Conservation (phyloP, 2,888 invertebrate genomes). For the Chaitophorus viminalis region DNA sequence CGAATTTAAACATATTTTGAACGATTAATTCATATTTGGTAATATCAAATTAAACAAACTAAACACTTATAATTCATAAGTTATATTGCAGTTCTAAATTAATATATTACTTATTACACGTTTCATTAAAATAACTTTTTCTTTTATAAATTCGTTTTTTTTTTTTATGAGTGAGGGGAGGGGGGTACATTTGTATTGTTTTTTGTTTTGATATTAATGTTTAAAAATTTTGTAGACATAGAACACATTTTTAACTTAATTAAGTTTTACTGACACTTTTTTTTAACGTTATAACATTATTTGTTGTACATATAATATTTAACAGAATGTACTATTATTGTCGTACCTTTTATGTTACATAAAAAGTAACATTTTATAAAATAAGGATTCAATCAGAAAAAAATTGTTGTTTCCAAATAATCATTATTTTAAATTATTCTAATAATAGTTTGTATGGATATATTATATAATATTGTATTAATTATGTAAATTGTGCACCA, state of each 20-base stretch:
- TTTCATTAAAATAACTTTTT: neutral
- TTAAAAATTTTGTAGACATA: neutral
- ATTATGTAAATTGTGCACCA: conserved; percentile 13
- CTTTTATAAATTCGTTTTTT: neutral
- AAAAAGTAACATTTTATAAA: neutral
- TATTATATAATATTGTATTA: conserved; percentile 5
- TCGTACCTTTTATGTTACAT: neutral
- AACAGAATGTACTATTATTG: neutral
- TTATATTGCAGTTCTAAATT: neutral
- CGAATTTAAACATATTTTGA: no score
- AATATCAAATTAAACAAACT: neutral
- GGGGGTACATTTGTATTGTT: neutral
- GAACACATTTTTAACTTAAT: neutral
- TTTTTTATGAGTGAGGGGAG: neutral
- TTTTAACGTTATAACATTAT: neutral
- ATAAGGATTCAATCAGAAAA: neutral
- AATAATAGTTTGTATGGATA: neutral
- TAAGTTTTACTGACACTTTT: neutral
- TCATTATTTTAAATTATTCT: neutral
- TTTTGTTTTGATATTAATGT: neutral
- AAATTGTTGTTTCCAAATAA: conserved; percentile 1
- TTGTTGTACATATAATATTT: neutral
- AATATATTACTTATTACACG: neutral
- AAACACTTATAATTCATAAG: neutral
- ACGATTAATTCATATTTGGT: neutral